Evolutionary conservation across 1,140 invertebrate species (phyloP), one percentile per base, ranked within the genome.

Genomic region (Halictus rubicundus): DNA sequence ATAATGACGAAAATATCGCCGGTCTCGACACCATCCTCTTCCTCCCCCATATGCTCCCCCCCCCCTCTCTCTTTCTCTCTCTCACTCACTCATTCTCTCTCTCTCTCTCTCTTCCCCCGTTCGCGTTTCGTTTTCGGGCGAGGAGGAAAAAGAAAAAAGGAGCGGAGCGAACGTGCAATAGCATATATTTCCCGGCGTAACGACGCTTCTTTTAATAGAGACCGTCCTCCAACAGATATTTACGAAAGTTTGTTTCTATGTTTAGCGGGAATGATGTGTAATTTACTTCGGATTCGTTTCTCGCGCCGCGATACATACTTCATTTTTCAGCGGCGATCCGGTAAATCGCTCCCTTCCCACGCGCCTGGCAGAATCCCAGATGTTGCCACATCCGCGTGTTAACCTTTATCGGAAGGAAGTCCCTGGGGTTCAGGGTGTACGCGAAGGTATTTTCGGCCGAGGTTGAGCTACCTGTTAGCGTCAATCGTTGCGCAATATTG

Each of bases 361-460:
- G 78, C 66, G 19, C 57, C 63, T 87, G 82, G 84, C 81, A 84
- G 12, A 27, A 69, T 21, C 49, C 68, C 85, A 86, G 66, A 49
- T 71, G 46, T 86, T 81, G 84, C 74, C 73, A 83, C 78, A 79
- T 63, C 83, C 66, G 71, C 72, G 68, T 86, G 74, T 87, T 81
- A 70, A 84, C 77, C 81, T 81, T 84, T 84, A 79, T 80, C 68
- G 80, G 68, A 78, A 68, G 76, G 60, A 76, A 57, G 57, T 69
- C 23, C 2, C 57, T 78, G 9, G 19, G 9, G 19, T 21, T 74
- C n/a, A 46, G 42, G 63, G 49, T 52, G 49, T 10, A 25, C 14
- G 8, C 32, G 3, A n/a, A 37, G 57, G 32, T 78, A 78, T 84
- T 82, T 74, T 37, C 52, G 46, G 37, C 6, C 21, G n/a, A 19